Evolutionary conservation across 2,888 invertebrate genomes (phyloP).

Genomic region (Minunthozetes semirufus): DNA sequence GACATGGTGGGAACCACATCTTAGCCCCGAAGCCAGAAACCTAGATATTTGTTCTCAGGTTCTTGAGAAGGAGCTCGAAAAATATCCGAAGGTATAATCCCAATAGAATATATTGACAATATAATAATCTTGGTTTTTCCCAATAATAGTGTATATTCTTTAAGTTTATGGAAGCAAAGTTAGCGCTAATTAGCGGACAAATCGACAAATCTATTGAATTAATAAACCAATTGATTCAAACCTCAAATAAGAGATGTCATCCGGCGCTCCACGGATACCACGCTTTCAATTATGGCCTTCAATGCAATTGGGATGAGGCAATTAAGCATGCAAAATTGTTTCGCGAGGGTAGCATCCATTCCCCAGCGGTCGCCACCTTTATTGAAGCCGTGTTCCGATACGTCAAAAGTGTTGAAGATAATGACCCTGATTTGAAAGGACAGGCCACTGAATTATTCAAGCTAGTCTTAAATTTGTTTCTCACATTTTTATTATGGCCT

Average conservation of each 20-base stretch:
- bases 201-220: too few relatives aligned
- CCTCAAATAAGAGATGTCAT: too few relatives aligned
- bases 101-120: neutral
- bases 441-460: too few relatives aligned
- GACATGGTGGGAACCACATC: constrained; percentile 15
- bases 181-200: too few relatives aligned
- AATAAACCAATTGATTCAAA: too few relatives aligned
- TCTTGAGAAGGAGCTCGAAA: constrained; percentile 11
- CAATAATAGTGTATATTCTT: too few relatives aligned
- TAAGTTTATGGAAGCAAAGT: too few relatives aligned
- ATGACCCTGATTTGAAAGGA: neutral
- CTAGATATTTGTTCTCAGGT: neutral
- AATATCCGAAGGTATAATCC: constrained; percentile 18
- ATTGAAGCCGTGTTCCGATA: constrained; percentile 29
- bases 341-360: constrained; percentile 15
- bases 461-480: too few relatives aligned
- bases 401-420: constrained; percentile 1
- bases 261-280: neutral
- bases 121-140: too few relatives aligned
- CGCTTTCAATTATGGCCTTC: constrained; percentile 7
- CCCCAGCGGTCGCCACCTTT: constrained; percentile 26
- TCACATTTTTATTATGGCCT: too few relatives aligned
- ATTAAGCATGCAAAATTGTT: constrained; percentile 28
- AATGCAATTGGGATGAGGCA: constrained; percentile 27
- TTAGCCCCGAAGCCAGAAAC: too few relatives aligned